Base-by-base conservation (phyloP, 2,113 vertebrate genomes). In the Scatophagus argus region DNA sequence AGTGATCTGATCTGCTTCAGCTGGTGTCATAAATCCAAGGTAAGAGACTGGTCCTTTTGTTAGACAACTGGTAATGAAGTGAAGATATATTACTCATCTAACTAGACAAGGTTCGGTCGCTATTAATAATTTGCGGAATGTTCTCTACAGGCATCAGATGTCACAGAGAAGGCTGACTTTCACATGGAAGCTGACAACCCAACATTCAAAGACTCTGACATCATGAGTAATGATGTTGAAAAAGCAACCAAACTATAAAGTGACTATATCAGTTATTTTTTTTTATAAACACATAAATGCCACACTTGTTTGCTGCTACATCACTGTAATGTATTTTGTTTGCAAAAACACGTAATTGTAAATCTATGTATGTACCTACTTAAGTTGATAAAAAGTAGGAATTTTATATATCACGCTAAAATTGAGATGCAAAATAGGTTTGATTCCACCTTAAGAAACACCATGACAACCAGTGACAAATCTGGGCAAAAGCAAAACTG, bases 1-100 rank as follows among this genome's bases (percentile, higher is more conserved):
- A 87, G 32, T 4, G 92, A 95, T 78, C 68, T 95, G 9, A n/a
- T 92, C 34, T 95, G 93, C 86, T 94, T 90, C 76, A 51, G 25
- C 16, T 83, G 74, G 36, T 76, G 49, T 23, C 71, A 21, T 21
- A 79, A 88, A 44, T 82, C 88, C 56, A 27, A 93, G 93, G 95
- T 95, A 83, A 88, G 32, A 41, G 41, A 73, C 8, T 72, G 19
- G 74, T 13, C 17, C 9, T 47, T 25, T 46, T 38, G 11, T 31
- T 47, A 58, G 12, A 36, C 56, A 41, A 38, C 9, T 46, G 16
- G 1, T 68, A 32, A 59, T 6, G 23, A 79, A 77, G 12, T 4
- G 16, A 34, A 10, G 6, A 23, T 21, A 54, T 32, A 31, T n/a
- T 21, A 23, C 3, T 34, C 3, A 25, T 0, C 6, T 23, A 59